phyloP scores from a whole-genome alignment of 2,888 invertebrate species.

The Xylocampa areola region DNA sequence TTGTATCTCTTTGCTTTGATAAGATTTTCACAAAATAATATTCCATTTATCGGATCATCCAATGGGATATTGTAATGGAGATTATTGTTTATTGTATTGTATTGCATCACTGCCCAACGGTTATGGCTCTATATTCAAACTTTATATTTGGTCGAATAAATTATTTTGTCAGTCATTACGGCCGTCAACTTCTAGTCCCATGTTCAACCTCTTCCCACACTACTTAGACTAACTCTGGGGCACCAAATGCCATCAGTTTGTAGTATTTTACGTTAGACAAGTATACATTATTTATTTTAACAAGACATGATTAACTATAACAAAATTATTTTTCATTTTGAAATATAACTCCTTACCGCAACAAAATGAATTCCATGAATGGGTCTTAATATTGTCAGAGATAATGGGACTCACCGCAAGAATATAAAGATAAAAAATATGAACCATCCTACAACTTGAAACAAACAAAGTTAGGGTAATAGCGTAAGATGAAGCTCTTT shows the following conservation, averaged over 20 bases:
- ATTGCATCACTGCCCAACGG: not conserved
- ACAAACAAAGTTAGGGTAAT: constrained; percentile 79
- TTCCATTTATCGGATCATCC: constrained; percentile 37
- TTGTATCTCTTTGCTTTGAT: constrained; percentile 54
- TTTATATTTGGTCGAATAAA: not conserved
- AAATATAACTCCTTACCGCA: not conserved
- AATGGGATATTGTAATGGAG: constrained; percentile 10
- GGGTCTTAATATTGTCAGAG: constrained; percentile 14
- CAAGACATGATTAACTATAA: too few species aligned
- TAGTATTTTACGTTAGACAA: not conserved
- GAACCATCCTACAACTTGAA: constrained; percentile 66
- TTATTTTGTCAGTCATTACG: constrained; percentile 1
- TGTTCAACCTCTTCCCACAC: constrained; percentile 3
- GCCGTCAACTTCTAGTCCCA: constrained; percentile 2
- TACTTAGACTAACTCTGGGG: constrained; percentile 14
- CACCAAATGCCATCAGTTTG: not conserved
- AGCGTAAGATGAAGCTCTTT: constrained; percentile 80
- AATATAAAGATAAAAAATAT: constrained; percentile 56
- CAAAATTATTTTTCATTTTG: not conserved
- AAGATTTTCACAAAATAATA: constrained; percentile 53
- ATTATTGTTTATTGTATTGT: not conserved
- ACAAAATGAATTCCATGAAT: too few species aligned
- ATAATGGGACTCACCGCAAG: constrained; percentile 29
- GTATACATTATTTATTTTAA: too few species aligned
- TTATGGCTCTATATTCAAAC: not conserved